Evolutionary conservation across 2,888 invertebrate genomes (phyloP).

Genomic region (Ypsolopha scabrella): DNA sequence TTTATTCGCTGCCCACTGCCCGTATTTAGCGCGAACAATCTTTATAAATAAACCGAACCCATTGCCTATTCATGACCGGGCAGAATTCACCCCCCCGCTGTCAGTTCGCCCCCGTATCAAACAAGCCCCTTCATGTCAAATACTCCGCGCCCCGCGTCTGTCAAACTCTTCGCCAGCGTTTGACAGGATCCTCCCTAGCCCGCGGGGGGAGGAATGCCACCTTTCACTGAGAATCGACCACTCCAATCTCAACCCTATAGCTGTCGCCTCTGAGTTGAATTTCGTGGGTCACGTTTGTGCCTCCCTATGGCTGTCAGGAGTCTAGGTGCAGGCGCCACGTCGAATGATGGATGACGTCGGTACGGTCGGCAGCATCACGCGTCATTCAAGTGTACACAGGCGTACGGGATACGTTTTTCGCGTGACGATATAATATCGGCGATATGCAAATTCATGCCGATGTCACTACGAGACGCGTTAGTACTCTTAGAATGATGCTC

Average conservation of each 20-base stretch:
- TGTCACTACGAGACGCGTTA: too few species aligned
- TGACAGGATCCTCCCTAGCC: slow-evolving; percentile 67
- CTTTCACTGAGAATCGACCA: slow-evolving; percentile 20
- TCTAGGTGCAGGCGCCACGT: slow-evolving; percentile 69
- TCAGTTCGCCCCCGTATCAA: slow-evolving; percentile 62
- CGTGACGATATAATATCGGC: slow-evolving; percentile 69
- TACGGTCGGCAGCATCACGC: slow-evolving; percentile 69
- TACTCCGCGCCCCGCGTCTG: slow-evolving; percentile 70
- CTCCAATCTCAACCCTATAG: slow-evolving; percentile 19
- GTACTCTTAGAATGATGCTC: too few species aligned
- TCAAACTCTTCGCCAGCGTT: slow-evolving; percentile 70
- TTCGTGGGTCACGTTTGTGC: slow-evolving; percentile 14
- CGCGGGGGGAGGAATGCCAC: slow-evolving; percentile 59
- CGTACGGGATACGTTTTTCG: slow-evolving; percentile 71
- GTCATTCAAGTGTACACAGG: slow-evolving; percentile 71
- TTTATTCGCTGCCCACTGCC: slow-evolving; percentile 53
- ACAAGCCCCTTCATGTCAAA: slow-evolving; percentile 71
- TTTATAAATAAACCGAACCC: slow-evolving; percentile 69
- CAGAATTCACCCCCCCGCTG: slow-evolving; percentile 56
- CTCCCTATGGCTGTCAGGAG: slow-evolving; percentile 54
- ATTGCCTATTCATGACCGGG: slow-evolving; percentile 71
- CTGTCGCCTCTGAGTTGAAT: slow-evolving; percentile 12
- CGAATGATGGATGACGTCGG: slow-evolving; percentile 70
- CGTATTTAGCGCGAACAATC: slow-evolving; percentile 57
- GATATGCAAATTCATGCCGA: slow-evolving; percentile 57